A percentile compares a stretch with the other conserved stretches of the same genome.
These are phyloP conservation scores for Melipona quadrifasciata DNA, from an alignment of 1,140 invertebrate species.

Conservation along the genomic window DNA sequence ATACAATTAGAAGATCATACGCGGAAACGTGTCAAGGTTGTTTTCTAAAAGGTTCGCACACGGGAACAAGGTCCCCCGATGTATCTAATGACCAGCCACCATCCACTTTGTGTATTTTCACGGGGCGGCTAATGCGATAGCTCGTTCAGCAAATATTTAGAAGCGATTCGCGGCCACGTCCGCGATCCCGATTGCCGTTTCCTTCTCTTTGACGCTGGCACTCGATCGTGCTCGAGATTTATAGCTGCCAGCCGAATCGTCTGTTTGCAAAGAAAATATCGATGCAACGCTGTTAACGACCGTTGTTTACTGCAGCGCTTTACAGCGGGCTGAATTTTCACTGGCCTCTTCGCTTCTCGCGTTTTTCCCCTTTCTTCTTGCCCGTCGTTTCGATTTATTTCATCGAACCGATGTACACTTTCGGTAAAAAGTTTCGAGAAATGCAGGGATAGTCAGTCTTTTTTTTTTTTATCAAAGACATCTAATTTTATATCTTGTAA, in stretches of 20 bases:
- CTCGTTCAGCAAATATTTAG: conserved; percentile 34
- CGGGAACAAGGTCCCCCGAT: not conserved
- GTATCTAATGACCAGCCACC: not conserved
- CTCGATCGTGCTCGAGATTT: conserved; percentile 21
- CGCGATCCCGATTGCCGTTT: not conserved
- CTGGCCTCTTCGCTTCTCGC: not conserved
- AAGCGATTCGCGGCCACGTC: not conserved
- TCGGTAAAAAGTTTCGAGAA: not conserved
- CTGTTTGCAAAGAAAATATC: conserved; percentile 26
- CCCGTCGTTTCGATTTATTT: not conserved
- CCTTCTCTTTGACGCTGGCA: not conserved
- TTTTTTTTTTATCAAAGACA: too few species aligned
- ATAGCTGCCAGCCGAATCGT: not conserved
- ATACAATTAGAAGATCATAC: conserved; percentile 29
- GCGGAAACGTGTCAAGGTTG: conserved; percentile 34
- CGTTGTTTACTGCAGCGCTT: not conserved
- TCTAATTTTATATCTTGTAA: too few species aligned
- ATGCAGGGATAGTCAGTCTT: too few species aligned
- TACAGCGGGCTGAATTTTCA: not conserved
- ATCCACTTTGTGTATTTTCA: not conserved
- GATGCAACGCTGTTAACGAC: not conserved
- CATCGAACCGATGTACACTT: not conserved
- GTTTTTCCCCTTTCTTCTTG: not conserved
- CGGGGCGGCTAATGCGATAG: conserved; percentile 13
- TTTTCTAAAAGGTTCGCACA: conserved; percentile 16